Conservation (phyloP, 1,140 invertebrate species). For the Planococcus citri region DNA sequence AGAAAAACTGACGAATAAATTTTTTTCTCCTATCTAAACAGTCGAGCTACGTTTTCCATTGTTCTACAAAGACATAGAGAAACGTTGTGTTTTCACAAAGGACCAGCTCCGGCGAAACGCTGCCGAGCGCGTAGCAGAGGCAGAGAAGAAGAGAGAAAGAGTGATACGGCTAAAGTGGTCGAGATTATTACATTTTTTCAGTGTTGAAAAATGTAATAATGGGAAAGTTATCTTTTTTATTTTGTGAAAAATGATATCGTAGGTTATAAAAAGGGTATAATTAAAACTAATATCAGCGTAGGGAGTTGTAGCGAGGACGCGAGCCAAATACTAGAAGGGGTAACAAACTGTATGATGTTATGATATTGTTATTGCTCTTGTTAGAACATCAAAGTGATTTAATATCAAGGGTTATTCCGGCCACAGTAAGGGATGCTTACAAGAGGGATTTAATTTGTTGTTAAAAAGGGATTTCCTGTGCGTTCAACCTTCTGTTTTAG, state of each 20-base stretch:
- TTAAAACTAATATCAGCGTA: constrained; percentile 18
- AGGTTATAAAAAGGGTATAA: constrained; percentile 20
- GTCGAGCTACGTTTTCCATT: neutral
- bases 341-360: constrained; percentile 17
- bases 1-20: neutral
- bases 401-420: constrained; percentile 19
- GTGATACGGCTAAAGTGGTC: constrained; percentile 6
- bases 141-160: no score
- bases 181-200: constrained; percentile 20
- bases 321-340: neutral
- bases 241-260: constrained; percentile 19
- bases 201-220: constrained; percentile 20
- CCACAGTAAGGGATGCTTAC: constrained; percentile 15
- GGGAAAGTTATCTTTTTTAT: constrained; percentile 18
- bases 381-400: constrained; percentile 18
- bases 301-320: neutral
- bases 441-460: constrained; percentile 18
- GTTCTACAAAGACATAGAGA: constrained; percentile 13
- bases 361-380: constrained; percentile 20
- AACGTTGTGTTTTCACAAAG: neutral
- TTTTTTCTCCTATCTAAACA: neutral
- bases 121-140: neutral
- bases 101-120: neutral
- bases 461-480: constrained; percentile 15
- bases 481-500: neutral